Evolutionary conservation across 2,888 invertebrate species (phyloP), one percentile per base, ranked within the genome.

Genomic region (Oligia strigilis): DNA sequence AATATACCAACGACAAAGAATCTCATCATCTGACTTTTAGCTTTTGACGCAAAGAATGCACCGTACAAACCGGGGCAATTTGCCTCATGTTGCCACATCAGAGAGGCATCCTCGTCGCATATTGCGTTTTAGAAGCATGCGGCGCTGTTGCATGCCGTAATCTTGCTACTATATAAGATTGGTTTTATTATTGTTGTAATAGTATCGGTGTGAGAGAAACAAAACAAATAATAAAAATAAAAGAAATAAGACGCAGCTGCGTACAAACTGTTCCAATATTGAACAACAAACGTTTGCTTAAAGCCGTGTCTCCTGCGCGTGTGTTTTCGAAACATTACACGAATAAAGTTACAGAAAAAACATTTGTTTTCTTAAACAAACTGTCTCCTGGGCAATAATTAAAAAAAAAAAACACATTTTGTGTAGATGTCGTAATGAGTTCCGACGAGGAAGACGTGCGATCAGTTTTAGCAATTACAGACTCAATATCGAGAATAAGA

Each of bases 221-320:
- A 23, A 77, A 65, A 9, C 46, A 19, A 36, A 23, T 23, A 19
- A 36, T 17, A 29, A 36, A 46, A 75, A 58, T 6, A 75, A 75
- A 46, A 36, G 1, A 58, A 60, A 17, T 29, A 19, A 8, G 36
- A 36, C 36, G 4, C 36, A n/a, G 46, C 29, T 58, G 58, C 58
- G 36, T 17, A 17, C 23, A 29, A 55, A 17, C 29, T 75, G 29
- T n/a, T 75, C 46, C n/a, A 75, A 58, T 75, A 46, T 58, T n/a
- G 73, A 75, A 75, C 29, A 29, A 19, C 40, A n/a, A 46, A 55
- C 23, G n/a, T 62, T 23, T 17, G 17, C 43, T 17, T 19, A 55
- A 55, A 55, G 19, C 55, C 6, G 19, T 52, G 49, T 19, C 55
- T 19, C 55, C 55, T 23, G 55, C 8, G 19, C 23, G 55, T 19